Conservation (phyloP, 2,888 invertebrate genomes). For the Trilocha varians region DNA sequence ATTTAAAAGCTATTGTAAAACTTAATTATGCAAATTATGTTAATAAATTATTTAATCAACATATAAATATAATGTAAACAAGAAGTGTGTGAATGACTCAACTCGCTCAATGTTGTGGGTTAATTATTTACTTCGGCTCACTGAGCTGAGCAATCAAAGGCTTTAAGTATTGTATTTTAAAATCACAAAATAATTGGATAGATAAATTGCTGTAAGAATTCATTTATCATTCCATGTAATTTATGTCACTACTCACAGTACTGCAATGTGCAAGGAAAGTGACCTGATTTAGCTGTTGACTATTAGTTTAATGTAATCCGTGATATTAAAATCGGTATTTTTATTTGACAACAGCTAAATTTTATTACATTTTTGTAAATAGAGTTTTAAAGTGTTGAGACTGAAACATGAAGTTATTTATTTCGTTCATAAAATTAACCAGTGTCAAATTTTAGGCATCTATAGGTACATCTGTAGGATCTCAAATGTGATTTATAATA, state of each 20-base stretch:
- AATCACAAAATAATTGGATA: slow-evolving; percentile 39
- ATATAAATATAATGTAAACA: slow-evolving; percentile 6
- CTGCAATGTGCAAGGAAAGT: slow-evolving; percentile 19
- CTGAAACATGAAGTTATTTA: slow-evolving; percentile 71
- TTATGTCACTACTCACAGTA: slow-evolving; percentile 20
- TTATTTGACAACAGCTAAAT: slow-evolving; percentile 48
- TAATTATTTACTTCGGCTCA: slow-evolving; percentile 13
- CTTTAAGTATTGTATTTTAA: slow-evolving; percentile 39
- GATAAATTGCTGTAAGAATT: slow-evolving; percentile 36
- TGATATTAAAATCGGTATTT: slow-evolving; percentile 24
- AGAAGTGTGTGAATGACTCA: slow-evolving; percentile 5
- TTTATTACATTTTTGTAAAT: slow-evolving; percentile 61
- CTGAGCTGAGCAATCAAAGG: slow-evolving; percentile 30
- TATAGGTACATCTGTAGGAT: slow-evolving; percentile 49
- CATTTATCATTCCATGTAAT: slow-evolving; percentile 47
- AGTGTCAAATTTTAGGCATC: slow-evolving; percentile 60
- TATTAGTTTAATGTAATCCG: slow-evolving; percentile 21
- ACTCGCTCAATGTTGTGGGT: background rate
- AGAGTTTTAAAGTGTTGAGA: slow-evolving; percentile 67
- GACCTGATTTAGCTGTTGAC: slow-evolving; percentile 32
- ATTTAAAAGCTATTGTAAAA: slow-evolving; percentile 6
- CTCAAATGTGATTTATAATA: slow-evolving; percentile 39
- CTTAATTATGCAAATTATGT: too few relatives aligned
- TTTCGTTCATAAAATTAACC: slow-evolving; percentile 65
- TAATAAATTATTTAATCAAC: slow-evolving; percentile 6